Evolutionary conservation across 2,888 invertebrate genomes (phyloP).

Genomic region (Dendrolimus houi): DNA sequence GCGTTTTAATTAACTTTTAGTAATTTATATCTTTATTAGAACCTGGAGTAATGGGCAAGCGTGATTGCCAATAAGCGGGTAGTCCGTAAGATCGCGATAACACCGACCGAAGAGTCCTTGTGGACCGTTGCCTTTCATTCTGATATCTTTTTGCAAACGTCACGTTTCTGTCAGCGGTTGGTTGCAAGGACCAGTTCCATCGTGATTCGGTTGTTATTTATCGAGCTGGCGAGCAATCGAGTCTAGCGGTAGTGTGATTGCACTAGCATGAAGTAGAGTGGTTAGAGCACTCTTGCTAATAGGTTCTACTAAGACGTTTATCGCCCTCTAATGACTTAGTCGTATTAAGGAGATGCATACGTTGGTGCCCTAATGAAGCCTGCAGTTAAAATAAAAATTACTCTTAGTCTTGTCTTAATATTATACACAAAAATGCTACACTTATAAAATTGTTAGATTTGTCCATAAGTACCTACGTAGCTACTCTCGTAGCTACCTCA

Average conservation of each 20-base stretch:
- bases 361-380: not conserved
- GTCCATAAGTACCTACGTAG: too few relatives aligned
- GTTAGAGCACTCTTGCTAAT: not conserved
- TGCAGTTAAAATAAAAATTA: too few relatives aligned
- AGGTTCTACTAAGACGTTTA: not conserved
- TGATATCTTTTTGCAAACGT: slow-evolving; percentile 34
- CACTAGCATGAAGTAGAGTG: slow-evolving; percentile 15
- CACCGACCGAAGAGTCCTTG: slow-evolving; percentile 18
- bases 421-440: too few relatives aligned
- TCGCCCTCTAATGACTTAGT: not conserved
- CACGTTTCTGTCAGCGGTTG: slow-evolving; percentile 35
- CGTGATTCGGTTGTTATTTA: slow-evolving; percentile 29
- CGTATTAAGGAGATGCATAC: not conserved
- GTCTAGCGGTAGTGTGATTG: slow-evolving; percentile 4
- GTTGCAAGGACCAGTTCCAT: slow-evolving; percentile 16
- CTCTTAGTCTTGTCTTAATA: too few relatives aligned
- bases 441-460: too few relatives aligned
- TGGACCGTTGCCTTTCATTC: slow-evolving; percentile 8
- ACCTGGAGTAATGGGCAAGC: slow-evolving; percentile 45
- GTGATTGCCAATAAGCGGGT: slow-evolving; percentile 53
- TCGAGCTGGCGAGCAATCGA: slow-evolving; percentile 10
- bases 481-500: too few relatives aligned
- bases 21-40: slow-evolving; percentile 72
- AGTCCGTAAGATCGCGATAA: slow-evolving; percentile 45
- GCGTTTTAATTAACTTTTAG: slow-evolving; percentile 70